phyloP scores from a whole-genome alignment of 1,140 invertebrate genomes.

The Tetraneura akinire region DNA sequence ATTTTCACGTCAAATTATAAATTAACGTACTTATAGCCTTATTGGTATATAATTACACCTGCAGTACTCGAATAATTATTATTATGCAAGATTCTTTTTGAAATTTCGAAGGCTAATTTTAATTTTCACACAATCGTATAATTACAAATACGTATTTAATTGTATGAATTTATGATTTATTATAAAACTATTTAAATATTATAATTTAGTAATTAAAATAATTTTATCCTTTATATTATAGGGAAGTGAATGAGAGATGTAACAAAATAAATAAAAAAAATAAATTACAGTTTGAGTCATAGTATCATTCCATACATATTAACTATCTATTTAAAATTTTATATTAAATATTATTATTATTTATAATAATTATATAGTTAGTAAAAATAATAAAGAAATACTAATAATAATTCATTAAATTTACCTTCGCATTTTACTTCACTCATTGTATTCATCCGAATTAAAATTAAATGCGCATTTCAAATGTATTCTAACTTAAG shows the following conservation, averaged over 20 bases:
- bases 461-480: too few relatives aligned
- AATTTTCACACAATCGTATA: neutral
- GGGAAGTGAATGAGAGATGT: neutral
- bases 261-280: neutral
- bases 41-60: neutral
- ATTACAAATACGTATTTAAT: neutral
- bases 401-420: too few relatives aligned
- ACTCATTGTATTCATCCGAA: too few relatives aligned
- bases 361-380: too few relatives aligned
- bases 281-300: constrained; percentile 10
- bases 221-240: neutral
- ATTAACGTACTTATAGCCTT: neutral
- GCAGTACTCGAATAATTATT: neutral
- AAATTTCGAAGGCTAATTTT: neutral
- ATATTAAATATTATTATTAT: too few relatives aligned
- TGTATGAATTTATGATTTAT: neutral
- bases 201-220: neutral
- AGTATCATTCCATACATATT: too few relatives aligned
- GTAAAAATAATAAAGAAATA: too few relatives aligned
- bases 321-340: too few relatives aligned
- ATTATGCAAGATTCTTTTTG: neutral
- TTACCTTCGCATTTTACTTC: too few relatives aligned
- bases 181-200: neutral
- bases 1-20: neutral
- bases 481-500: too few relatives aligned